Evolutionary conservation across 1,140 invertebrate species (phyloP), one percentile per base, ranked within the genome.

Genomic region (Zeugodacus cucurbitae): DNA sequence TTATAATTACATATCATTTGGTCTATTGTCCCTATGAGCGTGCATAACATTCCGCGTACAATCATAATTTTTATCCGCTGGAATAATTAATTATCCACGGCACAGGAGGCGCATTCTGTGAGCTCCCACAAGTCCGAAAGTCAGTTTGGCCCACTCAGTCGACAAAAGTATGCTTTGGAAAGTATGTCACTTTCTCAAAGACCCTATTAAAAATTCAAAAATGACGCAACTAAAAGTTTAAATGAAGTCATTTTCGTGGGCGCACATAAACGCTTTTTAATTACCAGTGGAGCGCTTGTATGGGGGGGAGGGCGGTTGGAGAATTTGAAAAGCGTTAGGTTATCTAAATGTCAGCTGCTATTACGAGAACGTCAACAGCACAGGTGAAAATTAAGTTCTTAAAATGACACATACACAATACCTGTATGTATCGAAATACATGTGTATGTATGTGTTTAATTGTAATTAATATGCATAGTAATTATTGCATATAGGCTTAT

Each of bases 181-280:
- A 87, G 64, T 87, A n/a, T 87, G 87, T 70, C 87, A 87, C 34
- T 87, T 87, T 87, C 87, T 87, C 87, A 87, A 59, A 34, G 22
- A 59, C 57, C 3, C 10, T 22, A 58, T 86, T 86, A 86, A 86
- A 86, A 58, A 86, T 86, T 86, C 85, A 59, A 58, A 86, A 34
- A 86, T 86, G 54, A 34, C 26, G 22, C 44, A 86, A 34, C 57
- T 20, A 3, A 54, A 44, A 48, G 41, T 82, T 48, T 44, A 48
- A 67, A 87, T 87, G 20, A 87, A 87, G 87, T 59, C 34, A 87
- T 87, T 87, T 87, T 87, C 57, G 34, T 34, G 22, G 58, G 44
- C 41, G n/a, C 17, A 48, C 34, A 44, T 67, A 87, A 87, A 67
- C 62, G 62, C 11, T 48, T 87, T 87, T 87, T 87, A 87, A 87